These are phyloP conservation scores for Phocoena sinus DNA, from an alignment of 2,113 vertebrate species.

Conservation along the genomic window DNA sequence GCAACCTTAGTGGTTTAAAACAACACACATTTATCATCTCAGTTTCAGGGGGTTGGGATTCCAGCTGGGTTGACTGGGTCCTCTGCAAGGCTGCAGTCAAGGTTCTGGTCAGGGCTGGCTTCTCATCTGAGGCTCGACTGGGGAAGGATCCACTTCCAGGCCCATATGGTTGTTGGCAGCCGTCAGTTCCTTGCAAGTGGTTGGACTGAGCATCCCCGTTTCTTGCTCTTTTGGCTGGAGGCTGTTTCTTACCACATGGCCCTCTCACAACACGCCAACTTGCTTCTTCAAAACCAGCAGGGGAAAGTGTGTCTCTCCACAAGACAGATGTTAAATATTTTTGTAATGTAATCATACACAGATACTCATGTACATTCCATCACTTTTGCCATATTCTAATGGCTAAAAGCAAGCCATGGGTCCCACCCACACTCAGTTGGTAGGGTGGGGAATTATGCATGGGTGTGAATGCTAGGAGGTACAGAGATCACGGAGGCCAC, in stretches of 20 bases:
- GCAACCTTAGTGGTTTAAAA: not conserved
- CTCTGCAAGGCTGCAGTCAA: not conserved
- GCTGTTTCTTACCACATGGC: not conserved
- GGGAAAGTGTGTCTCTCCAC: not conserved
- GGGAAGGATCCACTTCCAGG: not conserved
- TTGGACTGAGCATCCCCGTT: not conserved
- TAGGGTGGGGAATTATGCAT: not conserved
- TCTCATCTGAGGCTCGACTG: not conserved
- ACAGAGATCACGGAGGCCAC: not conserved
- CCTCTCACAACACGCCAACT: not conserved
- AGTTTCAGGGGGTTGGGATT: not conserved
- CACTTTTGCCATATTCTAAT: not conserved
- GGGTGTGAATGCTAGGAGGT: not conserved
- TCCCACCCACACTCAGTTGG: not conserved
- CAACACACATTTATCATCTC: not conserved
- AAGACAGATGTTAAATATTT: slow-evolving; percentile 14
- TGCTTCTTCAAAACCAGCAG: not conserved
- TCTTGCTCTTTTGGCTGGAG: not conserved
- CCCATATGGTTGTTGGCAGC: not conserved
- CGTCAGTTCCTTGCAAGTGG: not conserved
- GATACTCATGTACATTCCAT: not conserved
- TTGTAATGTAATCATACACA: not conserved
- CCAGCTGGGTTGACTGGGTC: not conserved
- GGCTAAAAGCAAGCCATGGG: not conserved
- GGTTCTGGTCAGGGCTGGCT: not conserved